Base-by-base conservation (phyloP, 64 coral and sea anemone species). In the Actinia equina region DNA sequence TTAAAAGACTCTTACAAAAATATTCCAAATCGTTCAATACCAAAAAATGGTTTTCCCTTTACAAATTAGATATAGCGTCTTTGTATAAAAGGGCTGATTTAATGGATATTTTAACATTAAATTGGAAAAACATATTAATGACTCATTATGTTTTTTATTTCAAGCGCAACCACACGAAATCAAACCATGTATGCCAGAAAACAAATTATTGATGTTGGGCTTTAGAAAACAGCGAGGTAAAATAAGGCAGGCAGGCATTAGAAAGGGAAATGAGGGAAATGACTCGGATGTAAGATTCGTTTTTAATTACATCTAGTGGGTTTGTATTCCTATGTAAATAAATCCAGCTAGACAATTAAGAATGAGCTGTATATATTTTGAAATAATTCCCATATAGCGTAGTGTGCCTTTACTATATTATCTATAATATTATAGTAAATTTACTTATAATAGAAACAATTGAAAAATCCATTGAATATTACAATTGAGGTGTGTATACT, bases 241-340 rank as follows among this genome's bases (percentile, higher is more conserved):
- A 37, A 37, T 37, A 37, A 57, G 15, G 55, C 55, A 16, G 15
- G 55, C 55, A 16, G 15, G 55, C 55, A 16, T 12, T 14, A 7
- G 7, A 57, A 57, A 12, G 11, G 13, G 55, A 23, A 17, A 20
- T 20, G 60, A 63, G 12, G 30, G 30, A 37, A 60, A 60, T 49
- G 59, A 17, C 18, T 60, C 5, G 59, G 59, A 60, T 19, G 59
- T 60, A 15, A 60, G 15, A 60, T 60, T 60, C 59, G 17, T 60
- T 60, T 60, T 60, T 69, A 69, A 69, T 69, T 69, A 69, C 20
- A 20, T 25, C n/a, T 25, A 25, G 18, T n/a, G 20, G 46, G 26
- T 74, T 74, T 74, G 69, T 41, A 74, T 74, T 74, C 15, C 69
- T 13, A 74, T 74, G 63, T 74, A 30, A 74, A 74, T 74, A 74